Conservation (phyloP, 2,113 vertebrate species). For the Gallinago undulata region DNA sequence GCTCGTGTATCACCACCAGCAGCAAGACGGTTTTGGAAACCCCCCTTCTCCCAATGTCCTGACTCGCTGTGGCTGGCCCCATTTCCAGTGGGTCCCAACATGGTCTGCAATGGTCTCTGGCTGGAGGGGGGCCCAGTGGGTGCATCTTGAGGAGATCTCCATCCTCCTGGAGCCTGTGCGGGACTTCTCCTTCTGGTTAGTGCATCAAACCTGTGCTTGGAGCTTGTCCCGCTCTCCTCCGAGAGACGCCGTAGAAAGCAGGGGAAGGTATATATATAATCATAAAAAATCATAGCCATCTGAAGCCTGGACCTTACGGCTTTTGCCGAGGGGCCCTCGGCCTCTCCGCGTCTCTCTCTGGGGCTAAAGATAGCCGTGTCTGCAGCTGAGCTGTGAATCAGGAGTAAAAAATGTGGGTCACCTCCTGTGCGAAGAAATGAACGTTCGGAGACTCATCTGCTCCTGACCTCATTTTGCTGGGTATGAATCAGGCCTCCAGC, state of each 20-base stretch:
- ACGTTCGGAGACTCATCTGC: background rate
- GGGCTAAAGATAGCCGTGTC: constrained; percentile 43
- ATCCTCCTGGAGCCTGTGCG: background rate
- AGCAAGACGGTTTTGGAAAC: background rate
- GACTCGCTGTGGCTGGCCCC: background rate
- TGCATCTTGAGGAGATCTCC: background rate
- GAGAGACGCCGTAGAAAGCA: fast-evolving
- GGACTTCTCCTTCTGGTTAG: background rate
- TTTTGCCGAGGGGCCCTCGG: constrained; percentile 24
- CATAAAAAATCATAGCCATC: background rate
- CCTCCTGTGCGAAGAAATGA: constrained; percentile 36
- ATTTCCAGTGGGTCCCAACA: background rate
- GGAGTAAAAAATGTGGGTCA: constrained; percentile 65
- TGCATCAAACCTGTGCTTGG: background rate
- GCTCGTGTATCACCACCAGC: fast-evolving
- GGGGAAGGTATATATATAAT: background rate
- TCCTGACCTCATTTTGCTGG: constrained; percentile 17
- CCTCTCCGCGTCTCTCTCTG: background rate
- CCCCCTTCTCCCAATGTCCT: fast-evolving
- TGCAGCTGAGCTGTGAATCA: constrained; percentile 69
- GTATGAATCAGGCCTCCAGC: background rate
- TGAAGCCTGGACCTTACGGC: background rate
- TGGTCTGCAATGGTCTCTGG: fast-evolving
- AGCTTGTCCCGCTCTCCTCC: background rate
- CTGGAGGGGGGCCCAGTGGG: background rate